Conservation (phyloP, 2,113 vertebrate genomes). For the Hepsetus odoe region DNA sequence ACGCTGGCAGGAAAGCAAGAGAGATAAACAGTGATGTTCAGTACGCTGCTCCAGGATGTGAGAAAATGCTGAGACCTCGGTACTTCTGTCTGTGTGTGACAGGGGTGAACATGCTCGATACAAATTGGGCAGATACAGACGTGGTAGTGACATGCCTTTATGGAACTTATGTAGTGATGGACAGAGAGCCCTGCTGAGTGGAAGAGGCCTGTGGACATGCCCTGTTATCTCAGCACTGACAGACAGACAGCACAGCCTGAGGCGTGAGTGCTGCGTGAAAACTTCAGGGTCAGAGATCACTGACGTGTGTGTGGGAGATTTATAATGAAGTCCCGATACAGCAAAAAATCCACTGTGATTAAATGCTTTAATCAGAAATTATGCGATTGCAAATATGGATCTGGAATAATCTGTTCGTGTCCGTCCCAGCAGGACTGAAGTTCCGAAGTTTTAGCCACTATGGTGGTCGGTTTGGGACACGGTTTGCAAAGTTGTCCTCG, state of each 20-base stretch:
- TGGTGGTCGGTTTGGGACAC: too few species aligned
- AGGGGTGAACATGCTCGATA: neutral
- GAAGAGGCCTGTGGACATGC: neutral
- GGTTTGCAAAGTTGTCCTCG: too few species aligned
- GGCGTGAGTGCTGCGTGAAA: neutral
- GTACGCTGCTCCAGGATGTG: too few species aligned
- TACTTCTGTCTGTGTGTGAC: too few species aligned
- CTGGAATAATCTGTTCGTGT: neutral
- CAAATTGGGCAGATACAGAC: neutral
- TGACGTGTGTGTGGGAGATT: neutral
- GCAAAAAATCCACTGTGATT: neutral
- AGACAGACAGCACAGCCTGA: conserved; percentile 32
- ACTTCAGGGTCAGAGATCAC: conserved; percentile 15
- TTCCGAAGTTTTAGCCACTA: too few species aligned
- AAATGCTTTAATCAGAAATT: neutral
- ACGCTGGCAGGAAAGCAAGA: too few species aligned
- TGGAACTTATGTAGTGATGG: neutral
- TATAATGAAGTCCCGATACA: neutral
- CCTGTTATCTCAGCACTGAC: conserved; percentile 25
- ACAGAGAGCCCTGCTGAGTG: neutral
- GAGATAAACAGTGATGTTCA: too few species aligned
- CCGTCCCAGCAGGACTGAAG: too few species aligned
- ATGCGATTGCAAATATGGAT: neutral
- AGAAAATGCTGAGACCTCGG: too few species aligned
- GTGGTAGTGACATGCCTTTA: neutral